phyloP scores from a whole-genome alignment of 2,797 vertebrate genomes.

The Crenuchus spilurus region DNA sequence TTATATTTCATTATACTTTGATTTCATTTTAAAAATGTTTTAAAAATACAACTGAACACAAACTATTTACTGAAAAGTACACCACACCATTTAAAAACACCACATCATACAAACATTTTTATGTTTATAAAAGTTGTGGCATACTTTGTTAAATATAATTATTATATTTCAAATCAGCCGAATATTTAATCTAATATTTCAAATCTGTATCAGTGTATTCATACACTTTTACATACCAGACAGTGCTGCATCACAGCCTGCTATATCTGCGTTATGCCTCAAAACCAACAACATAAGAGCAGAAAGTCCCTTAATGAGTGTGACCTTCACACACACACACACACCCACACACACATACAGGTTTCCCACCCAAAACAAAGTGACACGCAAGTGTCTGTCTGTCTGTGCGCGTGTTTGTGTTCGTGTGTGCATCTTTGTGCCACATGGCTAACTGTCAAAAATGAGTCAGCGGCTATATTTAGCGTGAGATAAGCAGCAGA shows the following conservation, averaged over 20 bases:
- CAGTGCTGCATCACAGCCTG: neutral
- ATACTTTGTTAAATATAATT: no score
- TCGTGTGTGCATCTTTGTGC: neutral
- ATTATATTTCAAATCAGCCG: no score
- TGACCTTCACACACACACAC: constrained; percentile 23
- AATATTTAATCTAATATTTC: no score
- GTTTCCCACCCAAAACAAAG: constrained; percentile 26
- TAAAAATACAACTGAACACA: no score
- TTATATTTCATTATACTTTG: no score
- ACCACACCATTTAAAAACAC: no score
- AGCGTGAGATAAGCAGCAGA: constrained; percentile 64
- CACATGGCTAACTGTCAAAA: constrained; percentile 67
- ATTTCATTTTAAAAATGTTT: neutral
- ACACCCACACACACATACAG: neutral
- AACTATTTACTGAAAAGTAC: no score
- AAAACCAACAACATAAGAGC: neutral
- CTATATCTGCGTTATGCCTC: neutral
- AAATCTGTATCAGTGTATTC: no score
- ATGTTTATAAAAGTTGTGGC: no score
- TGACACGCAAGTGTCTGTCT: constrained; percentile 23
- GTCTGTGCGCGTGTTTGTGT: neutral
- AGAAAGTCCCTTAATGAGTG: neutral
- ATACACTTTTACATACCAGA: no score
- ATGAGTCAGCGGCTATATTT: constrained; percentile 71
- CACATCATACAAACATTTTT: no score